These are phyloP conservation scores for Meteorus cinctellus DNA, from an alignment of 2,888 invertebrate genomes.

Conservation along the genomic window DNA sequence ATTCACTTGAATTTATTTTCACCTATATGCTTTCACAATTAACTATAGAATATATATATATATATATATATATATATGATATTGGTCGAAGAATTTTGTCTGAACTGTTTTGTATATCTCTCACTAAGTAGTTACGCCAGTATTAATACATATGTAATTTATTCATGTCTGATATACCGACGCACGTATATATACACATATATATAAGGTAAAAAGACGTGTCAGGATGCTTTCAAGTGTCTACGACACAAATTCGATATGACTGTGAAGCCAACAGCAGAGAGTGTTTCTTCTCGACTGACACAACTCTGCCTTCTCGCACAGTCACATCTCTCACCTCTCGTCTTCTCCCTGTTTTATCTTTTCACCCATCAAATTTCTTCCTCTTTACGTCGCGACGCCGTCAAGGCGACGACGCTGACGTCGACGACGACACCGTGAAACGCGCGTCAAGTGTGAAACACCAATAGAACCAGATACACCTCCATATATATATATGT, in stretches of 20 bases:
- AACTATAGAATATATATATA: too few species aligned
- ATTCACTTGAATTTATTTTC: too few species aligned
- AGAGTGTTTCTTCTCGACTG: slow-evolving; percentile 41
- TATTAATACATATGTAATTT: background rate
- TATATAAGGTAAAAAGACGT: slow-evolving; percentile 24
- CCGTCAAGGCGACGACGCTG: slow-evolving; percentile 34
- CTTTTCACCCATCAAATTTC: slow-evolving; percentile 4
- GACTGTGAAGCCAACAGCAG: slow-evolving; percentile 28
- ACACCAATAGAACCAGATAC: slow-evolving; percentile 12
- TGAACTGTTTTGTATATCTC: too few species aligned
- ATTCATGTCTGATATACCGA: background rate
- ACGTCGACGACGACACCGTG: slow-evolving; percentile 36
- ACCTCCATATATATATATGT: slow-evolving; percentile 4
- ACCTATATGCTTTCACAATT: too few species aligned
- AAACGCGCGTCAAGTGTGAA: slow-evolving; percentile 14
- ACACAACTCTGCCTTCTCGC: slow-evolving; percentile 19
- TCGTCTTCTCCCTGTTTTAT: background rate
- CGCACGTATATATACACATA: background rate
- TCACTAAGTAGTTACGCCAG: too few species aligned
- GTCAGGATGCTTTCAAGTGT: slow-evolving; percentile 43
- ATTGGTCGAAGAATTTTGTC: too few species aligned
- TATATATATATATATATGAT: too few species aligned
- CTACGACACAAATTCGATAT: slow-evolving; percentile 49
- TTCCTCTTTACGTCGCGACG: slow-evolving; percentile 1
- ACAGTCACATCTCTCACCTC: slow-evolving; percentile 10